phyloP scores from a whole-genome alignment of 1,140 invertebrate genomes.

The Tetranychus urticae region DNA sequence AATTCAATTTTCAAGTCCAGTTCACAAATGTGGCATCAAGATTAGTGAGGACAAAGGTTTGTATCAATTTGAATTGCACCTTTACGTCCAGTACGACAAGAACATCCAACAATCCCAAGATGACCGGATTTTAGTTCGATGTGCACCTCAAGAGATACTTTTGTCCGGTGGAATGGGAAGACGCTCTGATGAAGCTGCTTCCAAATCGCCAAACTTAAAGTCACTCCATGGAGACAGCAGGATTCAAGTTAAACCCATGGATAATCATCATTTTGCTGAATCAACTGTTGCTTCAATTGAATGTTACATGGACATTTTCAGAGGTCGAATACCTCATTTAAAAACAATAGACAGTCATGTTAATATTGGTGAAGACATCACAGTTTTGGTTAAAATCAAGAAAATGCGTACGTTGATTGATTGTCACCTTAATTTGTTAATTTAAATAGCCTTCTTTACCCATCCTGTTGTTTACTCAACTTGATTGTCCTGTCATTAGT shows the following conservation, averaged over 20 bases:
- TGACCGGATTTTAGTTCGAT: conserved; percentile 32
- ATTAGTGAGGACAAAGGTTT: conserved; percentile 21
- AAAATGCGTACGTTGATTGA: conserved; percentile 27
- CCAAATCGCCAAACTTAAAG: not conserved
- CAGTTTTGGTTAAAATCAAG: conserved; percentile 37
- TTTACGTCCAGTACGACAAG: conserved; percentile 42
- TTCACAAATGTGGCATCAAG: conserved; percentile 36
- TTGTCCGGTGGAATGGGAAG: not conserved
- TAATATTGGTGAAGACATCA: conserved; percentile 34
- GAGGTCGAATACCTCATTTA: conserved; percentile 16
- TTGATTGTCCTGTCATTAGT: no score
- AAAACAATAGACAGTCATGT: conserved; percentile 13
- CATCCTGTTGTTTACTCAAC: no score
- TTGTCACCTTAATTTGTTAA: not conserved
- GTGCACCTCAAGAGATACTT: conserved; percentile 18
- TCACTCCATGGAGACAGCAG: not conserved
- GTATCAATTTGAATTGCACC: conserved; percentile 30
- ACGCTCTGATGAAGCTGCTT: not conserved
- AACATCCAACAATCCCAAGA: conserved; percentile 40
- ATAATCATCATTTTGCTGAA: conserved; percentile 11
- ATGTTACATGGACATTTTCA: conserved; percentile 42
- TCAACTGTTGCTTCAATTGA: conserved; percentile 24
- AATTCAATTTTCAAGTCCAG: conserved; percentile 31
- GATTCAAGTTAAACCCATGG: not conserved
- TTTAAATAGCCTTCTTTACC: no score